Evolutionary conservation across 2,113 vertebrate species (phyloP), one percentile per base, ranked within the genome.

Genomic region (Platysteira castanea): DNA sequence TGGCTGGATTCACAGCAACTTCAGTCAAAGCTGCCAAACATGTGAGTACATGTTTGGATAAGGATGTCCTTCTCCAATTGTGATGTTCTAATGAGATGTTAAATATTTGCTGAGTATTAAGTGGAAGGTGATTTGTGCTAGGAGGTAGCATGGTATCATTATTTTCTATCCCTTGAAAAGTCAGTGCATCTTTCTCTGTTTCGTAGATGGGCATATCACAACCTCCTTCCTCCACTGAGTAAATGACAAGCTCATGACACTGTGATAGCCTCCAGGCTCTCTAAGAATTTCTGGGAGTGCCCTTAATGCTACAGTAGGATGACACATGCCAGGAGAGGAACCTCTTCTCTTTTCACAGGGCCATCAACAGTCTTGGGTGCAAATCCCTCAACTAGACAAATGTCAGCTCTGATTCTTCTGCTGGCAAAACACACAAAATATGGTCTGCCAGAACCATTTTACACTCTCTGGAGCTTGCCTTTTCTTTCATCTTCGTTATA

Each of bases 21-120:
- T 84, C 70, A 91, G 57, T 87, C 77, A 89, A 76, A 91, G 84
- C 73, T 97, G 96, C 91, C 91, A 95, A 79, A 92, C 57, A n/a
- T 73, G 44, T 49, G 88, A 78, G 49, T 64, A 61, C 57, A 75
- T 89, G 93, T 95, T 95, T 95, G 95, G 71, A 94, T 73, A 92
- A 91, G 71, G 41, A 92, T 76, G 88, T 93, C 59, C 63, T 94
- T 94, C 47, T 81, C 33, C 77, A 73, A 17, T 65, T 50, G 59
- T 61, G 74, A 49, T 84, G 31, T 82, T 86, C 93, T 89, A 92
- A 92, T 65, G 81, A 95, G 93, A 69, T 35, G 28, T 94, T 97
- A 95, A 95, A 91, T 94, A 93, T 92, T 93, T 96, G n/a, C 57
- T 24, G 44, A 82, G 77, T 49, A 84, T 79, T 78, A 84, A 94